Evolutionary conservation across 2,797 vertebrate genomes (phyloP).

Genomic region (Cossypha dichroa): DNA sequence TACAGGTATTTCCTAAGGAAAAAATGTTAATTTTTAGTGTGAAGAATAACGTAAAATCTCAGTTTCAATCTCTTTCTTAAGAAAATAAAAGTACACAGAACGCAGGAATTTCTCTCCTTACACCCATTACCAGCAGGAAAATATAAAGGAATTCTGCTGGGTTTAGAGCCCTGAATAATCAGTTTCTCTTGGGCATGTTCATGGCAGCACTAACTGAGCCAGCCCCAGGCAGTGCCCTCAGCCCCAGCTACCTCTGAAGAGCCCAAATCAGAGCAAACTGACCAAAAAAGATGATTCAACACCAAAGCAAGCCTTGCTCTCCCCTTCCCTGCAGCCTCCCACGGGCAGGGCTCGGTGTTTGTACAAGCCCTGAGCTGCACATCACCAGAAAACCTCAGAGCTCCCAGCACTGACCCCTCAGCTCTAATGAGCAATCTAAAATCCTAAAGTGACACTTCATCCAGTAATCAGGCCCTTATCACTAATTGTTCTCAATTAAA

Average conservation of each 20-base stretch:
- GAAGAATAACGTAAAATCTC: background rate
- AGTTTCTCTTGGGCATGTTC: background rate
- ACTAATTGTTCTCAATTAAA: background rate
- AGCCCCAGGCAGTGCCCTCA: background rate
- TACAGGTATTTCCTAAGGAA: background rate
- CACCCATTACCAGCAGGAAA: background rate
- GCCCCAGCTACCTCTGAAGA: background rate
- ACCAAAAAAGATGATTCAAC: rapidly evolving
- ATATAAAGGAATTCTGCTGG: background rate
- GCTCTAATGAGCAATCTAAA: background rate
- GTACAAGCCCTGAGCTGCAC: background rate
- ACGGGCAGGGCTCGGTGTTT: background rate
- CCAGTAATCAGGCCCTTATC: background rate
- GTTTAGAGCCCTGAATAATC: background rate
- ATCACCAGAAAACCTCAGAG: rapidly evolving
- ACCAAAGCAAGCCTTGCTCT: background rate
- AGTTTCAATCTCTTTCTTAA: background rate
- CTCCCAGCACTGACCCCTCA: background rate
- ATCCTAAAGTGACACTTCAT: background rate
- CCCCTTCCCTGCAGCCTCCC: background rate
- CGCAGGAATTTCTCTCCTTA: background rate
- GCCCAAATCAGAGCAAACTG: background rate
- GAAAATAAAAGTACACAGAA: background rate
- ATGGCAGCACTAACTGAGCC: rapidly evolving
- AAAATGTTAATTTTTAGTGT: background rate